Evolutionary conservation across 2,113 vertebrate species (phyloP), one percentile per base, ranked within the genome.

Genomic region (Corvus moneduloides): DNA sequence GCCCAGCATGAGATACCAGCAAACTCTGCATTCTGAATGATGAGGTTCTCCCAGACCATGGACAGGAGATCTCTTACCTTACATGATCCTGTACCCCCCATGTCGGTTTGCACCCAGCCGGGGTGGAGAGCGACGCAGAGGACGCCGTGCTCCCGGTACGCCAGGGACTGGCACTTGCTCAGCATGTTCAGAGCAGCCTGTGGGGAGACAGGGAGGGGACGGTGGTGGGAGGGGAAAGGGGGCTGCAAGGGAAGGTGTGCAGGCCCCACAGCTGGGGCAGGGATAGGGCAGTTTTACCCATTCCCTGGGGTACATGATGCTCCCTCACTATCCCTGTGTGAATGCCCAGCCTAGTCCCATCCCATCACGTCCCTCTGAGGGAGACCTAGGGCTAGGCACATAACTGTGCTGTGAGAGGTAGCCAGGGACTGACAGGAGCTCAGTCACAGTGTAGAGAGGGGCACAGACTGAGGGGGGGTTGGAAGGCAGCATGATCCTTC

Each of bases 151-250:
- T 95, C 37, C 16, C 3, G 28, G 43, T 91, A 93, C 2, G 9
- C 64, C 86, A 95, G 32, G 41, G 72, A 84, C 59, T 94, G 89
- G 77, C 93, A 96, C 74, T 18, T 84, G 71, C 55, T 87, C 32
- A 96, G 88, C 84, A 93, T 92, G 52, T 96, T 96, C 43, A 92
- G 88, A 51, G 90, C 67, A 85, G 93, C 95, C 96, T 97, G 74
- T 1, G 39, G 44, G 46, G 61, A 82, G 33, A 88, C 15, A 62
- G 28, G 15, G 15, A 24, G 28, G 16, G 35, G 59, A 61, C 1
- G 11, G 35, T 0, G 2, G 15, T 32, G 39, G 43, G 9, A 55
- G 14, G 28, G 16, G 39, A 67, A 49, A 1, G 6, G 32, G 3
- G 26, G 5, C 26, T 51, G 35, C 44, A 3, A 22, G 80, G 43